Conservation (phyloP, 2,888 invertebrate genomes). For the Neria commutata region DNA sequence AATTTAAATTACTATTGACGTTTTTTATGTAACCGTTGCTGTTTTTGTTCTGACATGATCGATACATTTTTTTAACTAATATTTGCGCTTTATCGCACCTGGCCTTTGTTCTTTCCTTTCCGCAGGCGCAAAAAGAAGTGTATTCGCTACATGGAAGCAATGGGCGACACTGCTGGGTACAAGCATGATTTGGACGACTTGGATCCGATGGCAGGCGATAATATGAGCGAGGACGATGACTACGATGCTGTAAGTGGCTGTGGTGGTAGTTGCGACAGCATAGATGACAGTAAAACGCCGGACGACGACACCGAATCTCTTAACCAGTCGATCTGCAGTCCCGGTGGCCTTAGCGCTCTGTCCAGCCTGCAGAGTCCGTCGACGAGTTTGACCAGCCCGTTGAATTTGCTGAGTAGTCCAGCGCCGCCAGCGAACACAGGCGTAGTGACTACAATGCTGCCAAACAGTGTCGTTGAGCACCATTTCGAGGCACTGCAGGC, state of each 20-base stretch:
- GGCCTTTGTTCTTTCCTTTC: conserved; percentile 16
- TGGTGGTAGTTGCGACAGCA: conserved; percentile 83
- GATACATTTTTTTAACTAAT: not conserved
- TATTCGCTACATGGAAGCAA: conserved; percentile 87
- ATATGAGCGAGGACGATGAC: conserved; percentile 39
- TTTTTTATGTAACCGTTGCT: not conserved
- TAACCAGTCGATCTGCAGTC: conserved; percentile 67
- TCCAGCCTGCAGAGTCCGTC: conserved; percentile 75
- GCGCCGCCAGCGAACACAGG: conserved; percentile 57
- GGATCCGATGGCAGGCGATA: conserved; percentile 36
- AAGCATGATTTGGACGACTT: conserved; percentile 66
- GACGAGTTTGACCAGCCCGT: conserved; percentile 79
- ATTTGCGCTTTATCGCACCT: not conserved
- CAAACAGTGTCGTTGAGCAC: conserved; percentile 20
- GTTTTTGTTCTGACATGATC: conserved; percentile 9
- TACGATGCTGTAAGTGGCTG: conserved; percentile 79
- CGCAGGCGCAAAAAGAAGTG: conserved; percentile 94
- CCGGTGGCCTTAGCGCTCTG: conserved; percentile 71
- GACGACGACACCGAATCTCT: conserved; percentile 72
- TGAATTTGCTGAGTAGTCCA: conserved; percentile 73
- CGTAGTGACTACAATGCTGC: conserved; percentile 7
- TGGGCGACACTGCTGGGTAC: conserved; percentile 67
- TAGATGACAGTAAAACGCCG: conserved; percentile 69
- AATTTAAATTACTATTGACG: not conserved
- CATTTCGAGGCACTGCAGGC: conserved; percentile 29